Evolutionary conservation across 2,888 invertebrate species (phyloP).

Genomic region (Belgica antarctica): DNA sequence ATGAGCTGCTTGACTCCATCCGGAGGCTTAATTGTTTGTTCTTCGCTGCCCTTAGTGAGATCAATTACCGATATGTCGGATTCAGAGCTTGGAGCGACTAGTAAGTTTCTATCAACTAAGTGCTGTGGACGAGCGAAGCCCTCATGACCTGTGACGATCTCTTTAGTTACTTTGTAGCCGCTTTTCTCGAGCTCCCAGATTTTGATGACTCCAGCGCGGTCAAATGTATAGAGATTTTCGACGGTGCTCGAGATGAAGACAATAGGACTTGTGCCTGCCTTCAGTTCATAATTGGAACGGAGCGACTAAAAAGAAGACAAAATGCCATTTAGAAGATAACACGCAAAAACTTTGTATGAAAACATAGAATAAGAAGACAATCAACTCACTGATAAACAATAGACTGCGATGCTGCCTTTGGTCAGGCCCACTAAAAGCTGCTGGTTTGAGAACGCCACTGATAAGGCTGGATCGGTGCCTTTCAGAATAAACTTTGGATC

Average conservation of each 20-base stretch:
- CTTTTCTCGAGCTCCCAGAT: conserved; percentile 63
- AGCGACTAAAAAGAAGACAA: conserved; percentile 48
- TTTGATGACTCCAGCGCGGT: conserved; percentile 70
- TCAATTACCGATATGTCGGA: conserved; percentile 59
- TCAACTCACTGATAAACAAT: conserved; percentile 26
- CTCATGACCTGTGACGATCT: conserved; percentile 62
- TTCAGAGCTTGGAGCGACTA: conserved; percentile 66
- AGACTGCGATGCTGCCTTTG: conserved; percentile 57
- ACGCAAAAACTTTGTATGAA: neutral
- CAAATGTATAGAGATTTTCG: conserved; percentile 66
- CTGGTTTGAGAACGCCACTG: conserved; percentile 67
- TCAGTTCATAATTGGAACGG: conserved; percentile 34
- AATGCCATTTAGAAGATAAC: neutral
- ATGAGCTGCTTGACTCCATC: conserved; percentile 55
- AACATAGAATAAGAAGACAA: neutral
- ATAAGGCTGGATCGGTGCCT: conserved; percentile 62
- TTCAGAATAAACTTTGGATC: conserved; percentile 12
- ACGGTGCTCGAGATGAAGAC: conserved; percentile 53
- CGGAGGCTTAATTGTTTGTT: conserved; percentile 52
- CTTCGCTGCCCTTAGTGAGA: conserved; percentile 54
- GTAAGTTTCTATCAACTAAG: conserved; percentile 58
- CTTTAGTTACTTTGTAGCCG: conserved; percentile 61
- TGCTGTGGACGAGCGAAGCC: conserved; percentile 71
- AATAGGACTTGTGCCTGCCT: conserved; percentile 28
- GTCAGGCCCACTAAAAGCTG: conserved; percentile 72